Percentiles rank a stretch among this genome's conserved stretches.
Conservation (phyloP, 2,888 invertebrate genomes). For the Rotaria sp. region DNA sequence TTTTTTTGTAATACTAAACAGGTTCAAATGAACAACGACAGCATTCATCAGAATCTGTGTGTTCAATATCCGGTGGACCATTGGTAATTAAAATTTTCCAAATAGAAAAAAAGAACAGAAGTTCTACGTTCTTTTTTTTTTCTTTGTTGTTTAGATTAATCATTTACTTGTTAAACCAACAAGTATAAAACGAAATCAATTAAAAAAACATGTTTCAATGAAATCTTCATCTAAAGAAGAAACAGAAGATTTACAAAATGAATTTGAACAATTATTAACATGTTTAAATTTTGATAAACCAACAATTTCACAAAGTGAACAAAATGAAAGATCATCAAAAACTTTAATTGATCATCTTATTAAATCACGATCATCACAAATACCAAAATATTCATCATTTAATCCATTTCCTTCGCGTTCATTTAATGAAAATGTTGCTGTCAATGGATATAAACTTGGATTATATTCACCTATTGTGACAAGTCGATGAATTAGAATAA, state of each 20-base stretch:
- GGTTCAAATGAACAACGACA: slow-evolving; percentile 34
- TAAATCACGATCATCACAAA: not conserved
- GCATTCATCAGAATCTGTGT: not conserved
- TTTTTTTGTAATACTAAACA: not conserved
- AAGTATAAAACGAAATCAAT: slow-evolving; percentile 24
- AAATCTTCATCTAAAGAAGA: slow-evolving; percentile 10
- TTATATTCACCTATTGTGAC: slow-evolving; percentile 44
- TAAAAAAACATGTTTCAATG: slow-evolving; percentile 21
- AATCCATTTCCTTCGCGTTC: slow-evolving; percentile 52
- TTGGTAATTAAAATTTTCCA: not conserved
- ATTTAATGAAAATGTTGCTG: slow-evolving; percentile 48
- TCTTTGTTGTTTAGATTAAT: not conserved
- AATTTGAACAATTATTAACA: slow-evolving; percentile 15
- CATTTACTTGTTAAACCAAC: slow-evolving; percentile 36
- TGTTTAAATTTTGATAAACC: not conserved
- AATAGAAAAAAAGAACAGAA: not conserved
- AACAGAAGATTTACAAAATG: not conserved
- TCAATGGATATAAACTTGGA: slow-evolving; percentile 51
- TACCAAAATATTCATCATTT: slow-evolving; percentile 42
- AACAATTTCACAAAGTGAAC: not conserved
- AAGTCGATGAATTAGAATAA: not conserved
- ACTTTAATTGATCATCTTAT: not conserved
- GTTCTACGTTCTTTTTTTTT: too few species aligned
- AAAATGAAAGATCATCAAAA: not conserved
- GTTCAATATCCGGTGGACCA: not conserved